Evolutionary conservation across 2,797 vertebrate genomes (phyloP).

Genomic region (Pteronotus mesoamericanus): DNA sequence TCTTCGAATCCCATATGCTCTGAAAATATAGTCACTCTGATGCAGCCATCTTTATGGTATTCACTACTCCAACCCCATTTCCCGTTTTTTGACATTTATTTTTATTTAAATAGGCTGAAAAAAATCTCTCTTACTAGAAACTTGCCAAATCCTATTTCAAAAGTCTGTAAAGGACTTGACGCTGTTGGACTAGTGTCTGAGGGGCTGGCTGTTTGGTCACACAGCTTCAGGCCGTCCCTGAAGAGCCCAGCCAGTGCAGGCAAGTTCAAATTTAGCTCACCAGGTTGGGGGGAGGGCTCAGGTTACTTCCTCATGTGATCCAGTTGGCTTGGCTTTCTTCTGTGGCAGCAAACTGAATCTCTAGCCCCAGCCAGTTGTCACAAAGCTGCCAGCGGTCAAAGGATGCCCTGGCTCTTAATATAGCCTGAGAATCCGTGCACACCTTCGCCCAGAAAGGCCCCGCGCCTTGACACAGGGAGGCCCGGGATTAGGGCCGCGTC

Average conservation of each 20-base stretch:
- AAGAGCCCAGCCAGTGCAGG: background rate
- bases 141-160: background rate
- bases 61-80: background rate
- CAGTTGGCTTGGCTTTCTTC: slow-evolving; percentile 37
- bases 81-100: background rate
- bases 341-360: background rate
- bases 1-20: background rate
- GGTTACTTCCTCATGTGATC: slow-evolving; percentile 48
- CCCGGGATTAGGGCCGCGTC: background rate
- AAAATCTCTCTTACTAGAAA: background rate
- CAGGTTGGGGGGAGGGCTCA: slow-evolving; percentile 12
- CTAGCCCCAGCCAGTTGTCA: slow-evolving; percentile 23
- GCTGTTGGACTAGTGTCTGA: background rate
- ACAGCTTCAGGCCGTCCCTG: background rate
- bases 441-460: background rate
- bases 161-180: background rate
- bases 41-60: background rate
- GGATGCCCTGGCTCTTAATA: background rate
- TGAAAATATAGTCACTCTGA: background rate
- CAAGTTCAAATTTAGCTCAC: background rate
- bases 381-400: background rate
- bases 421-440: background rate
- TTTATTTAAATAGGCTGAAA: slow-evolving; percentile 8
- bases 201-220: background rate
- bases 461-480: background rate